These are phyloP conservation scores for Florisuga fusca DNA, from an alignment of 2,797 vertebrate species.

Conservation along the genomic window DNA sequence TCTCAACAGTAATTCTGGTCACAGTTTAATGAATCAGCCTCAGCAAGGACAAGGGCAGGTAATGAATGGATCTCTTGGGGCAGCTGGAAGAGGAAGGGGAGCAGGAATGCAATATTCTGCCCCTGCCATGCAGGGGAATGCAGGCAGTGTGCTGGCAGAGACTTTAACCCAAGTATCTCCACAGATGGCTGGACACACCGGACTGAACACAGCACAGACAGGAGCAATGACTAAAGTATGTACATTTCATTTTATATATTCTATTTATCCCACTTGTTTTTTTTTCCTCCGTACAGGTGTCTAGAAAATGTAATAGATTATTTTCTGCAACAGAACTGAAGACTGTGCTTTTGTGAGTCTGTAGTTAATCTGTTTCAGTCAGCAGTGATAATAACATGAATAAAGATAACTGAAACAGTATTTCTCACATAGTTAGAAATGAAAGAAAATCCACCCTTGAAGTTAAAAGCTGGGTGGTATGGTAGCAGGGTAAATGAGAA, in stretches of 20 bases:
- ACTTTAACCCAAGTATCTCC: conserved; percentile 91
- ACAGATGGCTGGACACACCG: conserved; percentile 87
- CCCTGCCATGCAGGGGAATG: conserved; percentile 83
- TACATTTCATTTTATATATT: not conserved
- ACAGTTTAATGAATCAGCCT: conserved; percentile 88
- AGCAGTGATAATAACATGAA: not conserved
- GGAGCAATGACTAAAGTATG: conserved; percentile 95
- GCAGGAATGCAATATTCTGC: conserved; percentile 89
- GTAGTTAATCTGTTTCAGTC: not conserved
- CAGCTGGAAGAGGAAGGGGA: conserved; percentile 90
- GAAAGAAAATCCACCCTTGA: not conserved
- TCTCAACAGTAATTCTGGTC: conserved; percentile 91
- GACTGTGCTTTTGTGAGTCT: not conserved
- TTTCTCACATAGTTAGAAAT: not conserved
- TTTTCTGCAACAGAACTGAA: not conserved
- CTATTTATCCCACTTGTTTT: not conserved
- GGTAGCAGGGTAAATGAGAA: not conserved
- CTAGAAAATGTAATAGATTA: not conserved
- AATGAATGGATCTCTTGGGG: conserved; percentile 93
- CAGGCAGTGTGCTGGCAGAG: conserved; percentile 92
- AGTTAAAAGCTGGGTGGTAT: not conserved
- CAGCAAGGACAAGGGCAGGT: conserved; percentile 90
- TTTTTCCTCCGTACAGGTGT: not conserved
- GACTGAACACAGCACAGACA: conserved; percentile 88
- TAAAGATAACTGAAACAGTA: not conserved